Evolutionary conservation across 2,888 invertebrate species (phyloP).

Genomic region (Thymelicus sylvestris): DNA sequence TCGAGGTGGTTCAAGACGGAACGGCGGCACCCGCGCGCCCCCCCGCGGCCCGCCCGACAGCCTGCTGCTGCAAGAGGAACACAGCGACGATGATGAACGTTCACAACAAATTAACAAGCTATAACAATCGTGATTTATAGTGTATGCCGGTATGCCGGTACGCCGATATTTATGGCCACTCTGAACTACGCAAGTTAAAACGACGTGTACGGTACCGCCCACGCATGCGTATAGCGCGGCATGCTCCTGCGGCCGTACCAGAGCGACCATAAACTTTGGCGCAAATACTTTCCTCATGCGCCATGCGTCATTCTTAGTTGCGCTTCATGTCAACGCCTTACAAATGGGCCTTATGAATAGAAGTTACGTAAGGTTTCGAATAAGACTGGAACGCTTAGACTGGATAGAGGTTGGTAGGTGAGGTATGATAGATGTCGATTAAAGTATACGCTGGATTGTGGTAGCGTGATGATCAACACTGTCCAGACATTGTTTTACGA

Average conservation of each 20-base stretch:
- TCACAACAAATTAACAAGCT: slow-evolving; percentile 58
- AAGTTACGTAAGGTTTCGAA: slow-evolving; percentile 66
- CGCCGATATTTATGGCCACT: neutral
- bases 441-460: slow-evolving; percentile 12
- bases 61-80: slow-evolving; percentile 85
- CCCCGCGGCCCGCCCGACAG: slow-evolving; percentile 84
- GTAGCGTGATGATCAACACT: slow-evolving; percentile 7
- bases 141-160: too few relatives aligned
- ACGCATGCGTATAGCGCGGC: too few relatives aligned
- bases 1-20: slow-evolving; percentile 84
- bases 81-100: slow-evolving; percentile 86
- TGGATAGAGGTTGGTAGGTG: slow-evolving; percentile 46
- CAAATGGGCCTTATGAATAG: slow-evolving; percentile 42
- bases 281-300: slow-evolving; percentile 37
- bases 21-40: slow-evolving; percentile 66
- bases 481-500: slow-evolving; percentile 14
- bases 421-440: slow-evolving; percentile 12
- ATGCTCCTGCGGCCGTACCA: neutral
- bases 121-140: slow-evolving; percentile 38
- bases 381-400: slow-evolving; percentile 75
- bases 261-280: neutral
- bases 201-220: too few relatives aligned
- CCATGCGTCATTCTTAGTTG: slow-evolving; percentile 33
- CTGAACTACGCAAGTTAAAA: neutral
- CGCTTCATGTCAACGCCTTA: slow-evolving; percentile 31